These are phyloP conservation scores for Phymanthus crucifer DNA, from an alignment of 92 coral and sea anemone species.

Conservation along the genomic window DNA sequence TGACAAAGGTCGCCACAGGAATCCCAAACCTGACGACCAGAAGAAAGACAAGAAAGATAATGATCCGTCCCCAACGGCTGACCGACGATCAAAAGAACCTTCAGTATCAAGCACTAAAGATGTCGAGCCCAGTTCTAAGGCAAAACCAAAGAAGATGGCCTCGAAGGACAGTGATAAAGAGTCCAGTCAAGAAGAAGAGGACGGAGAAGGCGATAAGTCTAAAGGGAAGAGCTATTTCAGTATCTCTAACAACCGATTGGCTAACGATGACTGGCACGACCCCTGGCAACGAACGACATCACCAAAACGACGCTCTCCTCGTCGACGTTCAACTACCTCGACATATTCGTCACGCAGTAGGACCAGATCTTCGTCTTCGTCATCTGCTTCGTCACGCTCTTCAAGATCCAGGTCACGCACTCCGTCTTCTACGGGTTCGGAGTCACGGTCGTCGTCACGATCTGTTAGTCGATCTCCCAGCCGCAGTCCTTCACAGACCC, in stretches of 20 bases:
- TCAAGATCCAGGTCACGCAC: conserved; percentile 69
- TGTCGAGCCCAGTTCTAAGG: conserved; percentile 16
- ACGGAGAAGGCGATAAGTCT: conserved; percentile 55
- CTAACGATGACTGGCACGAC: conserved; percentile 83
- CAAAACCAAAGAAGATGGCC: conserved; percentile 43
- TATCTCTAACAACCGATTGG: conserved; percentile 73
- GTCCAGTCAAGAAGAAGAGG: conserved; percentile 45
- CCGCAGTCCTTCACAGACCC: conserved; percentile 63
- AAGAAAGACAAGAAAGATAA: conserved; percentile 32
- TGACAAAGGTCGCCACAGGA: conserved; percentile 61
- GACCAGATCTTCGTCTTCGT: conserved; percentile 72
- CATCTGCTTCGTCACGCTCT: conserved; percentile 78
- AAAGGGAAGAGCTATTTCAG: conserved; percentile 55
- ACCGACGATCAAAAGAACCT: conserved; percentile 2
- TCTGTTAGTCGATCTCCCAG: conserved; percentile 74
- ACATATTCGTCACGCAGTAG: conserved; percentile 66
- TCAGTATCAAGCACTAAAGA: conserved; percentile 18
- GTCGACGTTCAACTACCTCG: conserved; percentile 46
- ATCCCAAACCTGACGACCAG: conserved; percentile 27
- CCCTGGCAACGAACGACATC: conserved; percentile 89
- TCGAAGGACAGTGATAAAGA: conserved; percentile 46
- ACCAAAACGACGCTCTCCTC: conserved; percentile 74
- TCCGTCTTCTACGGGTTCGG: conserved; percentile 71
- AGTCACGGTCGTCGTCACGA: conserved; percentile 89
- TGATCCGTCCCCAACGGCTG: background rate